A percentile compares a stretch with the other conserved stretches of the same genome.
phyloP scores from a whole-genome alignment of 64 coral and sea anemone species.

The Pocillopora damicornis region DNA sequence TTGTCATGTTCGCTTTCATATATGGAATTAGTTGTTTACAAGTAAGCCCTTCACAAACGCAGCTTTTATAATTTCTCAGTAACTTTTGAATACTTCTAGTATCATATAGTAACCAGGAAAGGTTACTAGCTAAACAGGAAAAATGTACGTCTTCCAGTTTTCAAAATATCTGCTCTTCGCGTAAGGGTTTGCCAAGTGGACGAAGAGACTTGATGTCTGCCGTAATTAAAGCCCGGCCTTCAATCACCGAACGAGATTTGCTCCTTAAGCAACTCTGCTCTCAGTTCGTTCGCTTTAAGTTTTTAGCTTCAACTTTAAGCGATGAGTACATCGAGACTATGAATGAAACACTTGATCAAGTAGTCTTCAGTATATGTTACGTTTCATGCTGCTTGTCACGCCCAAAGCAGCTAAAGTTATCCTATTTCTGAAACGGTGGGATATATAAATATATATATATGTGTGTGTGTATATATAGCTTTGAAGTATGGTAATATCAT shows the following conservation, averaged over 20 bases:
- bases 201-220: slow-evolving; percentile 12
- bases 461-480: no score
- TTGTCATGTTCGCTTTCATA: no score
- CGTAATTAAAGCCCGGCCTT: background rate
- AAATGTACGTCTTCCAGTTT: background rate
- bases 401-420: no score
- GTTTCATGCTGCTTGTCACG: no score
- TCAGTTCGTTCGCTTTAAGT: no score
- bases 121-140: background rate
- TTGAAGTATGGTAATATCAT: no score
- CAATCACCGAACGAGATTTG: background rate
- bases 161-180: slow-evolving; percentile 17
- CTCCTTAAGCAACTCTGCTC: background rate
- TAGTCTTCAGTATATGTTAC: no score
- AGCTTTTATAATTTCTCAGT: background rate
- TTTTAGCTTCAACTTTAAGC: no score
- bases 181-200: slow-evolving; percentile 11
- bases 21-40: background rate
- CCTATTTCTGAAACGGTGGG: no score
- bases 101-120: background rate
- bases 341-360: no score
- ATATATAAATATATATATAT: no score
- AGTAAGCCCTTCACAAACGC: background rate
- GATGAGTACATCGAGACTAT: no score
- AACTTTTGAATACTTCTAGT: background rate